Base-by-base conservation (phyloP, 1,140 invertebrate species). In the Pseudomyrmex flavicornis region DNA sequence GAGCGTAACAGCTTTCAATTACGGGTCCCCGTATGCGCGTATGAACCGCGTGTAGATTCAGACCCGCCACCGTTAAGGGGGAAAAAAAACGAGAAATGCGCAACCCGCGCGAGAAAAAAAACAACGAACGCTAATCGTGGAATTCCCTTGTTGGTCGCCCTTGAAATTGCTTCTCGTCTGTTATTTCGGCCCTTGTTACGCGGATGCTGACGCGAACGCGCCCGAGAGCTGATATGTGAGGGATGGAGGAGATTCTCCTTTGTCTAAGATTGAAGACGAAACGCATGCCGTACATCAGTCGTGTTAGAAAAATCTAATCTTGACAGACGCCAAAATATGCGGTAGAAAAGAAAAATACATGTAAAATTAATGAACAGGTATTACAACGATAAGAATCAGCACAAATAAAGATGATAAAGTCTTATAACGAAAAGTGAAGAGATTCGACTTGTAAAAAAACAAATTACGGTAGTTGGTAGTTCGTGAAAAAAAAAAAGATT, bases 1-100 rank as follows among this genome's bases (percentile, higher is more conserved):
- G 65, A 92, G 91, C 90, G 89, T 92, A 93, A 92, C 91, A 91
- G 89, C 91, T 93, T 93, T 92, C 91, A 93, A 92, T 93, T 93
- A 92, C 86, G 76, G 82, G 85, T 89, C 88, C 88, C 84, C 82
- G 62, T 68, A 82, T 77, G 85, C 88, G 84, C 86, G 84, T 83
- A 86, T 72, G 83, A 82, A 82, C 35, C 79, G 62, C 74, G 56
- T 59, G 56, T 62, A 63, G 20, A 48, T 56, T 56, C 44, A n/a
- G 4, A 35, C 22, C 48, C 44, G 68, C 54, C 72, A 35, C 84
- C 46, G 22, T 72, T 58, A 48, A n/a, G 20, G 56, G 15, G 44
- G 52, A 7, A 20, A 52, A 69, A 52, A 83, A 83, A 46, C 13
- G 58, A 35, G 26, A 20, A 74, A 59, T 9, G 12, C 44, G 3